Conservation (phyloP, 2,888 invertebrate species). For the Oscheius myriophilus region DNA sequence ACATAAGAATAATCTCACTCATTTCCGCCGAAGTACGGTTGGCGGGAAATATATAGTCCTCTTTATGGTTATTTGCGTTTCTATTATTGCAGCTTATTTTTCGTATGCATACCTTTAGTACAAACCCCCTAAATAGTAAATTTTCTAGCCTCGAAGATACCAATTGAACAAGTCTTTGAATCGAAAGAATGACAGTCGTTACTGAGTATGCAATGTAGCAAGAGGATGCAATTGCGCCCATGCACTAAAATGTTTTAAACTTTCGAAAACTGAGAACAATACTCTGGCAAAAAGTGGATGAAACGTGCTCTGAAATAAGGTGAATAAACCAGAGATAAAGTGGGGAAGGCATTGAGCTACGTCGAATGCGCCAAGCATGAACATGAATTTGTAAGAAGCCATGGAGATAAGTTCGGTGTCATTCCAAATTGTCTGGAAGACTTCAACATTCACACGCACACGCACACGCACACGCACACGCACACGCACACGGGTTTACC, state of each 20-base stretch:
- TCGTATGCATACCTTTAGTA: slow-evolving; percentile 39
- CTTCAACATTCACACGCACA: no score
- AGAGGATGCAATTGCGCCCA: slow-evolving; percentile 61
- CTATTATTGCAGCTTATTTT: no score
- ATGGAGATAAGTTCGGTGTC: slow-evolving; percentile 55
- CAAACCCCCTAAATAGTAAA: slow-evolving; percentile 42
- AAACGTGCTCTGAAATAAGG: slow-evolving; percentile 49
- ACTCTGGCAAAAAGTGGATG: slow-evolving; percentile 51
- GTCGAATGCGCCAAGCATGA: slow-evolving; percentile 55
- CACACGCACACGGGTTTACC: no score
- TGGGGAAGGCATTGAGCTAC: slow-evolving; percentile 59
- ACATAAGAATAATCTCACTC: no score
- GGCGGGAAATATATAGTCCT: no score
- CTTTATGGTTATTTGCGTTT: no score
- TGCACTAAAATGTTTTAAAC: slow-evolving; percentile 27
- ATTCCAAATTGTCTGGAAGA: slow-evolving; percentile 52
- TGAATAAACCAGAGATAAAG: slow-evolving; percentile 59
- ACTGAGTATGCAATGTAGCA: slow-evolving; percentile 60
- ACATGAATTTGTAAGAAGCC: slow-evolving; percentile 62
- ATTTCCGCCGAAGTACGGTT: no score
- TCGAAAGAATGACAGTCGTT: slow-evolving; percentile 55
- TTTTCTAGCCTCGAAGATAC: slow-evolving; percentile 45
- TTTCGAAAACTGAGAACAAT: not conserved
- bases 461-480: no score
- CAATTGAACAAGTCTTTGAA: slow-evolving; percentile 58